Evolutionary conservation across 2,113 vertebrate genomes (phyloP).

Genomic region (Cynoglossus semilaevis): DNA sequence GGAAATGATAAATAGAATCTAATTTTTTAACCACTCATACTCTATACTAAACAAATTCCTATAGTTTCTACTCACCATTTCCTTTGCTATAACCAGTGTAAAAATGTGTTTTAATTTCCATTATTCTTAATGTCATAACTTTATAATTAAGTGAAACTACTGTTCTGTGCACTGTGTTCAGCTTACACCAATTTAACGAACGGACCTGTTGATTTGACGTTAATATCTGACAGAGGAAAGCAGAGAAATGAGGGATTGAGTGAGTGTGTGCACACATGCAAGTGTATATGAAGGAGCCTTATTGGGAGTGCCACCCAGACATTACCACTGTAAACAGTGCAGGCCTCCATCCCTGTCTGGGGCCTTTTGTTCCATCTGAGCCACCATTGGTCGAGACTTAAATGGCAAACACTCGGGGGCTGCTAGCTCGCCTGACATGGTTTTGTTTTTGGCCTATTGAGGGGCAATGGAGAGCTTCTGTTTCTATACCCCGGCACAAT

Average conservation of each 20-base stretch:
- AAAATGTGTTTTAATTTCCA: too few relatives aligned
- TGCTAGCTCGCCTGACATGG: constrained; percentile 74
- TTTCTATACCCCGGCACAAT: constrained; percentile 69
- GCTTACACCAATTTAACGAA: not conserved
- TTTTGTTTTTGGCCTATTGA: constrained; percentile 75
- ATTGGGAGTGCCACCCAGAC: constrained; percentile 62
- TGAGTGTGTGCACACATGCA: constrained; percentile 33
- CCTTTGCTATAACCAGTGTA: too few relatives aligned
- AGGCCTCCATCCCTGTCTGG: constrained; percentile 56
- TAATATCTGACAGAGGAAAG: constrained; percentile 14
- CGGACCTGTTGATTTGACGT: constrained; percentile 42
- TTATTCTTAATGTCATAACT: not conserved
- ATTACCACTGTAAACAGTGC: constrained; percentile 72
- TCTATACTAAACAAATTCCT: too few relatives aligned
- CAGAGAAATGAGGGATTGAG: constrained; percentile 27
- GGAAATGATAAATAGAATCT: too few relatives aligned
- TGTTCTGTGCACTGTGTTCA: not conserved
- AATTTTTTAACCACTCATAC: too few relatives aligned
- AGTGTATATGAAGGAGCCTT: constrained; percentile 45
- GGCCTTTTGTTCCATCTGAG: constrained; percentile 66
- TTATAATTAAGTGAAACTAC: not conserved
- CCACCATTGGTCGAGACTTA: constrained; percentile 68
- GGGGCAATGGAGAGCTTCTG: constrained; percentile 72
- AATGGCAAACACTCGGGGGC: constrained; percentile 75
- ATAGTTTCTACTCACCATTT: too few relatives aligned